Evolutionary conservation across 2,888 invertebrate genomes (phyloP).

Genomic region (Augiades crinisus): DNA sequence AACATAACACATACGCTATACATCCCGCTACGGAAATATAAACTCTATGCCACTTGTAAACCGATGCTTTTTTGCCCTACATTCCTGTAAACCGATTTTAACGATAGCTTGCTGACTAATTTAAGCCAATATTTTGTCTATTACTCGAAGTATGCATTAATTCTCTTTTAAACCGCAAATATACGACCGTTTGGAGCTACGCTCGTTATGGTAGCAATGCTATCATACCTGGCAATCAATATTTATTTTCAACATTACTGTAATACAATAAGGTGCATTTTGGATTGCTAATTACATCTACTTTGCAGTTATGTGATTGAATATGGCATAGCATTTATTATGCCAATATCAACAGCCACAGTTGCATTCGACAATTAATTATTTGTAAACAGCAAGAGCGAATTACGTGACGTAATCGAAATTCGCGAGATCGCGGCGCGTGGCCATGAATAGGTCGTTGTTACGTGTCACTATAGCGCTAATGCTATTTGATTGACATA

Average conservation of each 20-base stretch:
- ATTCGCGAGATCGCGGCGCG: slow-evolving; percentile 55
- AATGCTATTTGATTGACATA: slow-evolving; percentile 4
- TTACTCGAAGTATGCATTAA: slow-evolving; percentile 75
- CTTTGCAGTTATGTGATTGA: slow-evolving; percentile 45
- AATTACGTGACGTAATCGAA: slow-evolving; percentile 44
- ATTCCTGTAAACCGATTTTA: background rate
- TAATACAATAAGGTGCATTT: slow-evolving; percentile 35
- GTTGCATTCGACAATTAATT: slow-evolving; percentile 78
- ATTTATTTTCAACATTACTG: slow-evolving; percentile 24
- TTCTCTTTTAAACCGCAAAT: slow-evolving; percentile 64
- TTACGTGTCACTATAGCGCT: background rate
- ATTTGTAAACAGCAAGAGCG: slow-evolving; percentile 70
- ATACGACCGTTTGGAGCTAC: slow-evolving; percentile 57
- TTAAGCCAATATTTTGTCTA: slow-evolving; percentile 77
- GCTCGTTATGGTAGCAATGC: slow-evolving; percentile 16
- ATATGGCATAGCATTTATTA: slow-evolving; percentile 71
- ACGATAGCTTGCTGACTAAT: slow-evolving; percentile 58
- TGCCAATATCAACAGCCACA: slow-evolving; percentile 69
- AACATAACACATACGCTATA: slow-evolving; percentile 23
- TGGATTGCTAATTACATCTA: slow-evolving; percentile 30
- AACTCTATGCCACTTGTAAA: background rate
- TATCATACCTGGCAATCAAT: background rate
- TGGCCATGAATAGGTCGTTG: slow-evolving; percentile 53
- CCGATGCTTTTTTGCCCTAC: background rate
- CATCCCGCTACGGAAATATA: background rate